Percentiles rank a stretch among this genome's conserved stretches.
phyloP scores from a whole-genome alignment of 2,888 invertebrate species.

The Epirrhoe alternata region DNA sequence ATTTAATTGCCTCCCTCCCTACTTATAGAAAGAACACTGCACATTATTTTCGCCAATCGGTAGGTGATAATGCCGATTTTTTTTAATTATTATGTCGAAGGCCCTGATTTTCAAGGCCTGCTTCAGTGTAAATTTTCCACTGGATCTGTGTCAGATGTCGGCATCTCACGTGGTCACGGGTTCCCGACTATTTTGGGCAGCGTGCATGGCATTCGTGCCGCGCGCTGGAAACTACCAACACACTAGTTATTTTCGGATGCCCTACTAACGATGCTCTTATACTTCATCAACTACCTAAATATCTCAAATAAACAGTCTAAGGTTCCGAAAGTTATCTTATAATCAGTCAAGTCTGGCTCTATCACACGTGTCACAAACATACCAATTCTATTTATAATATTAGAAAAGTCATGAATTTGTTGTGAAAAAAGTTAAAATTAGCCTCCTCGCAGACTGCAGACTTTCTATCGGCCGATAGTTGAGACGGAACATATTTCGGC shows the following conservation, averaged over 20 bases:
- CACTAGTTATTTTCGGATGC: slow-evolving; percentile 75
- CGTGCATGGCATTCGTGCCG: slow-evolving; percentile 77
- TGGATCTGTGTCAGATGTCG: slow-evolving; percentile 64
- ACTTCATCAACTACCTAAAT: slow-evolving; percentile 53
- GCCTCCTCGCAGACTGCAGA: no score
- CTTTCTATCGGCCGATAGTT: no score
- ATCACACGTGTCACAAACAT: no score
- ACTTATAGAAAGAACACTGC: background rate
- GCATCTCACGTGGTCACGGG: slow-evolving; percentile 51
- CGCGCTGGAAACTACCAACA: slow-evolving; percentile 78
- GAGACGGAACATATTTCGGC: no score
- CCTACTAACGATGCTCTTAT: slow-evolving; percentile 69
- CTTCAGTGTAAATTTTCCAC: slow-evolving; percentile 34
- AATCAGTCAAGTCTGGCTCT: no score
- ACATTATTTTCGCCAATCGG: background rate
- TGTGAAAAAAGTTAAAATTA: no score
- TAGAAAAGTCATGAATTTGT: no score
- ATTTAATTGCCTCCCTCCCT: background rate
- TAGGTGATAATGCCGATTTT: background rate
- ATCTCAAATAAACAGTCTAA: slow-evolving; percentile 4
- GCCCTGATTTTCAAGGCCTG: background rate
- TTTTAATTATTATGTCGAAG: no score
- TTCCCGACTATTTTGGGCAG: slow-evolving; percentile 74
- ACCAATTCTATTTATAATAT: no score
- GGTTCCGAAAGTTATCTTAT: background rate